phyloP scores from a whole-genome alignment of 2,888 invertebrate genomes.

The Apodemia zela region DNA sequence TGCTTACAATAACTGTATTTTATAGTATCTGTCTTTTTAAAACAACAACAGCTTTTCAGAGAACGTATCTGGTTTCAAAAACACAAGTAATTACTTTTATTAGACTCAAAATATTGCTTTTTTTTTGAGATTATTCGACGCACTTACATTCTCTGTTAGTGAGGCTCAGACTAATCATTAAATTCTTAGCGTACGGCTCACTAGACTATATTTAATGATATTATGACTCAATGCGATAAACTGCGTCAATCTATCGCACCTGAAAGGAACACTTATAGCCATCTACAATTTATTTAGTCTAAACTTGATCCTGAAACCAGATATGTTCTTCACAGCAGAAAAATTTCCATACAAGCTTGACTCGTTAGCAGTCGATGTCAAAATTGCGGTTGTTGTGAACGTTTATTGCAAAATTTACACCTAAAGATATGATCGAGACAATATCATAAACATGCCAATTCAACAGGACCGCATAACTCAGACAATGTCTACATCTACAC shows the following conservation, averaged over 20 bases:
- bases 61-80: conserved; percentile 7
- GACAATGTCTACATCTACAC: conserved; percentile 8
- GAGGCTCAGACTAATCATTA: no score
- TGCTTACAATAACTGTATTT: background rate
- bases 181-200: no score
- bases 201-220: no score
- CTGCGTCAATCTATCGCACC: no score
- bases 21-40: background rate
- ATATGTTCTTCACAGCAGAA: background rate
- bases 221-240: no score
- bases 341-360: background rate
- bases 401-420: conserved; percentile 25
- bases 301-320: background rate
- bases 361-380: background rate
- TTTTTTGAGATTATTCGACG: no score
- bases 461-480: background rate
- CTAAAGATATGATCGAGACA: conserved; percentile 4
- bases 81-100: background rate
- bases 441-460: background rate
- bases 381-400: conserved; percentile 18
- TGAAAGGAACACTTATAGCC: no score
- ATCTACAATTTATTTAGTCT: no score
- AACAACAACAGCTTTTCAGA: background rate
- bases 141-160: no score
- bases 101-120: no score